phyloP scores from a whole-genome alignment of 2,888 invertebrate genomes.

The Seira ritae region DNA sequence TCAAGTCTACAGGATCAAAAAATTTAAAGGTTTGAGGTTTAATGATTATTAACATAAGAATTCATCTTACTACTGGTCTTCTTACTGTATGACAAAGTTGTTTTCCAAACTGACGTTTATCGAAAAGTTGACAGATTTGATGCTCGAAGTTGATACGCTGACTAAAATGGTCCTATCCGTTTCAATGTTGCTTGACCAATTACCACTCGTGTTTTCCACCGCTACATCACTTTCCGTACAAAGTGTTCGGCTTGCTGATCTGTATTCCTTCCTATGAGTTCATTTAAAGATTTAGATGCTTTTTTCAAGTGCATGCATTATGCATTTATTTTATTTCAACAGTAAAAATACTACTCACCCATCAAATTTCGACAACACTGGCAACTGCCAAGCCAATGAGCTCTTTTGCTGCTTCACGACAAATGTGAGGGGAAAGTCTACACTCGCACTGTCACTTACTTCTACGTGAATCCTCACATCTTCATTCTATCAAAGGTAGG shows the following conservation, averaged over 20 bases:
- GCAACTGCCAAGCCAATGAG: slow-evolving; percentile 88
- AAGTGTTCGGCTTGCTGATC: slow-evolving; percentile 79
- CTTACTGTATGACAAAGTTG: slow-evolving; percentile 79
- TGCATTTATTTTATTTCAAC: no score
- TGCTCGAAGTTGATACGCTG: slow-evolving; percentile 83
- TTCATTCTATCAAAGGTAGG: slow-evolving; percentile 66
- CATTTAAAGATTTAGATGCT: neutral
- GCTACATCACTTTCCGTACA: slow-evolving; percentile 77
- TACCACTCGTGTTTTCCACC: slow-evolving; percentile 53
- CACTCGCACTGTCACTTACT: slow-evolving; percentile 77
- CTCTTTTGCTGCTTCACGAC: slow-evolving; percentile 85
- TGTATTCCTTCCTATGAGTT: slow-evolving; percentile 63
- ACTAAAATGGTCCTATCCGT: slow-evolving; percentile 78
- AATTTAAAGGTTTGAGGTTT: slow-evolving; percentile 5
- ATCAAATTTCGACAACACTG: slow-evolving; percentile 76
- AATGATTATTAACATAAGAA: slow-evolving; percentile 14
- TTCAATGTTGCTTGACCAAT: slow-evolving; percentile 4
- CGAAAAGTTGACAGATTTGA: slow-evolving; percentile 79
- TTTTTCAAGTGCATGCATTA: neutral
- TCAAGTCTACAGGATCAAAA: slow-evolving; percentile 72
- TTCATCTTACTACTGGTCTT: no score
- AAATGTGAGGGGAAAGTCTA: slow-evolving; percentile 82
- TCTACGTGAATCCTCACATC: slow-evolving; percentile 74
- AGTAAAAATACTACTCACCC: slow-evolving; percentile 33
- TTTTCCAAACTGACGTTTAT: slow-evolving; percentile 80